A percentile compares a stretch with the other conserved stretches of the same genome.
Evolutionary conservation across 2,888 invertebrate species (phyloP).

Genomic region (Pelosia muscerda): DNA sequence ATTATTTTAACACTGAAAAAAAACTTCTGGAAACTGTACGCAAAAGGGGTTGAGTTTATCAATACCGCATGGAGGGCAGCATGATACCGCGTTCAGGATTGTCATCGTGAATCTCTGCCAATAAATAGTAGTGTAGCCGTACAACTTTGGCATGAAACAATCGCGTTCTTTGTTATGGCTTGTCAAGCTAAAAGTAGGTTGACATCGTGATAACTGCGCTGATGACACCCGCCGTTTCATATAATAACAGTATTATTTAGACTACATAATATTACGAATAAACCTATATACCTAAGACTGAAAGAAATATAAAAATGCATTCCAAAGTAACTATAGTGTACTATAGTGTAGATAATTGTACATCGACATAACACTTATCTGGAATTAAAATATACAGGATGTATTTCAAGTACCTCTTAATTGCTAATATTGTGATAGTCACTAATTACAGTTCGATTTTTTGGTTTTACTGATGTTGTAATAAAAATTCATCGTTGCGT

Average conservation of each 20-base stretch:
- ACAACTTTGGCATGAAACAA: slow-evolving; percentile 5
- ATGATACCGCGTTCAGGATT: too few species aligned
- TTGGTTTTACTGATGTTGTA: too few species aligned
- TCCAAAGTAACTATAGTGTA: too few species aligned
- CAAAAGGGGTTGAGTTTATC: slow-evolving; percentile 1
- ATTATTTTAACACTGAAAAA: background rate
- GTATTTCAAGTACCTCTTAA: too few species aligned
- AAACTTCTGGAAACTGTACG: background rate
- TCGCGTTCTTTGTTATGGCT: background rate
- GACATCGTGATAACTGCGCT: background rate
- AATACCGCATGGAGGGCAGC: too few species aligned
- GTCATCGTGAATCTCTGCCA: background rate
- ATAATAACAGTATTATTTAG: background rate
- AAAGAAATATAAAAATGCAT: background rate
- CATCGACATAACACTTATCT: too few species aligned
- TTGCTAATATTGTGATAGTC: too few species aligned
- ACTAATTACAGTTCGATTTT: too few species aligned
- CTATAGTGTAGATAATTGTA: too few species aligned
- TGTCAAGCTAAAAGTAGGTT: background rate
- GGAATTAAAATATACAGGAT: too few species aligned
- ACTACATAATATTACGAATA: background rate
- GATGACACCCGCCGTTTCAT: background rate
- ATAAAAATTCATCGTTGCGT: too few species aligned
- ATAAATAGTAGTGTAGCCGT: background rate
- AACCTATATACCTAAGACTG: background rate